These are phyloP conservation scores for Schizotus pectinicornis DNA, from an alignment of 2,888 invertebrate genomes.

Conservation along the genomic window DNA sequence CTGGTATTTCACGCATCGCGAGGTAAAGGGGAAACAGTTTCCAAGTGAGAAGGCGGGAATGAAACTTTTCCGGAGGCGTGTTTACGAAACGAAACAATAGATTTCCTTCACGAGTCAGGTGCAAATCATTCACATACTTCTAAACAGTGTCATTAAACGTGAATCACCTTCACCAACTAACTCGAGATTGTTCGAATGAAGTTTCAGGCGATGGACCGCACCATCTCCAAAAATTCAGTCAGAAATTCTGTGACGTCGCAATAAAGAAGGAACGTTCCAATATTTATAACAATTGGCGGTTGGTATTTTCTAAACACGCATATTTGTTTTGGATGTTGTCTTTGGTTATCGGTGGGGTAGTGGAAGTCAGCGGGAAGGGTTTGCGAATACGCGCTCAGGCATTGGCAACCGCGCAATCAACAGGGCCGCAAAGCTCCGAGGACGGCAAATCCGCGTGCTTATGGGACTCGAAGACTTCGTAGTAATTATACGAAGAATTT, in stretches of 20 bases:
- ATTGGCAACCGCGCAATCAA: slow-evolving; percentile 28
- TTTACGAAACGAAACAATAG: slow-evolving; percentile 27
- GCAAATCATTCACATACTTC: too few relatives aligned
- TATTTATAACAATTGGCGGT: too few relatives aligned
- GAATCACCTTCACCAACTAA: too few relatives aligned
- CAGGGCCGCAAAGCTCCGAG: slow-evolving; percentile 24
- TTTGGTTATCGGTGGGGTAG: too few relatives aligned
- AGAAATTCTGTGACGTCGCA: too few relatives aligned
- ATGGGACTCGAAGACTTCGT: slow-evolving; percentile 28
- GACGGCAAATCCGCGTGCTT: slow-evolving; percentile 28
- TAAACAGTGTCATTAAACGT: too few relatives aligned
- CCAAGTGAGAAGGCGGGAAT: slow-evolving; percentile 37
- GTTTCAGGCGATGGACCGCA: too few relatives aligned
- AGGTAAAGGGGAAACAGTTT: slow-evolving; percentile 48
- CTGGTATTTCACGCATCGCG: slow-evolving; percentile 53
- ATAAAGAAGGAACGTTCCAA: too few relatives aligned
- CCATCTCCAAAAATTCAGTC: too few relatives aligned
- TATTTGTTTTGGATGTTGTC: too few relatives aligned
- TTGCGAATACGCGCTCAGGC: slow-evolving; percentile 23
- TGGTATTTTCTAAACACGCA: too few relatives aligned
- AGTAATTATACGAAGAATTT: slow-evolving; percentile 34
- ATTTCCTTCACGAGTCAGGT: neutral
- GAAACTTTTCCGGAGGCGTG: slow-evolving; percentile 42
- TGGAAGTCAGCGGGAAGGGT: neutral
- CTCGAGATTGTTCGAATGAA: too few relatives aligned